These are phyloP conservation scores for Muscicapa comitata DNA, from an alignment of 2,797 vertebrate genomes.

Conservation along the genomic window DNA sequence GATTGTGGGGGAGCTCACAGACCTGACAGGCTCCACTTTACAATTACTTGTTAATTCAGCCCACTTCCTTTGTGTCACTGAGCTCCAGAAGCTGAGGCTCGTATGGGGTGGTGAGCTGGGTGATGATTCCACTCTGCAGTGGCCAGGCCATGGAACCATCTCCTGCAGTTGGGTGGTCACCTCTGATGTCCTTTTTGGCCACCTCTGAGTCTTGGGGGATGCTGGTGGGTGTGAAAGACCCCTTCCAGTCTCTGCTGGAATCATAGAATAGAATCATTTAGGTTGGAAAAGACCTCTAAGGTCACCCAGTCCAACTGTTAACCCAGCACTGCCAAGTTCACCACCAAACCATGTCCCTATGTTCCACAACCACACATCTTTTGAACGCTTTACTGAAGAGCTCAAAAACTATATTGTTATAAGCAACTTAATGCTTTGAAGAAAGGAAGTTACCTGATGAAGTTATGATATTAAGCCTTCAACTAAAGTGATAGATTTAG, in stretches of 20 bases:
- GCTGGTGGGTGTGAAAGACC: not conserved
- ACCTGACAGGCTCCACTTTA: not conserved
- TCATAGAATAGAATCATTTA: not conserved
- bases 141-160: not conserved
- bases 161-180: not conserved
- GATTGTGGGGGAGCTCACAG: not conserved
- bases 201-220: not conserved
- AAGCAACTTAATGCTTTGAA: not conserved
- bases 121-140: not conserved
- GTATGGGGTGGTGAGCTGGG: rapidly evolving
- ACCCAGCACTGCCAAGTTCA: not conserved
- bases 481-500: not conserved
- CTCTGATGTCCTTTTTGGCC: not conserved
- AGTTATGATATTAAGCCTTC: not conserved
- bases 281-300: not conserved
- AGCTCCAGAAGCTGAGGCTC: not conserved
- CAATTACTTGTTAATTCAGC: not conserved
- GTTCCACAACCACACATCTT: not conserved
- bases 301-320: not conserved
- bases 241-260: not conserved
- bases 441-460: not conserved
- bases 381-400: not conserved
- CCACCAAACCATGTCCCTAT: not conserved
- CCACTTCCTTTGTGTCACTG: not conserved
- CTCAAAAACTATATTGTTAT: not conserved